Evolutionary conservation across 2,888 invertebrate species (phyloP), one percentile per base, ranked within the genome.

Genomic region (Tanypteryx hageni): DNA sequence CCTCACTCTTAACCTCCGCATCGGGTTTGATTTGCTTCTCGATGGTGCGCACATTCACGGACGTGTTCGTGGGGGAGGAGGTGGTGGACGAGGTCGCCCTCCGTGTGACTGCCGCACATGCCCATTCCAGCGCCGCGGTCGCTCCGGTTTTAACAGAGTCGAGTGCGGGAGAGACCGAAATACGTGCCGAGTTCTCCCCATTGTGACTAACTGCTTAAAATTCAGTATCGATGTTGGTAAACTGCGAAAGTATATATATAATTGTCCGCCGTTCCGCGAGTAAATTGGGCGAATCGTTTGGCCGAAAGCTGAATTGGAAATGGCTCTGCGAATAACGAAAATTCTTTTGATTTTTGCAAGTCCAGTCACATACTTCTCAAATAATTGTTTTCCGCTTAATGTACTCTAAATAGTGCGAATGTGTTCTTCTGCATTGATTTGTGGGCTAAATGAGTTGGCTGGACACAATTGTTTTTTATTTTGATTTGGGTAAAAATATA

Each of bases 151-250:
- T 68, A 68, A 18, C 22, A 27, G 76, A 22, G 76, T 76, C 76
- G 27, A 76, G 76, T 76, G 76, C 18, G 18, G 68, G 9, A 22
- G 22, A 27, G 22, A 0, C 7, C 76, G 76, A 76, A 27, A 10
- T 76, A 76, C 76, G 76, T 76, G 76, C 3, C 13, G 22, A 76
- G 27, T 76, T 76, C 27, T 76, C 22, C 27, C 76, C 76, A 76
- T 76, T 76, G 76, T 76, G 76, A 76, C 76, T 27, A 13, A 27
- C 76, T 76, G 76, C 22, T 76, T 76, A 27, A 76, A 76, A 76
- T 76, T 76, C 76, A 27, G 22, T 76, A 76, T 76, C 76, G 76
- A 76, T 76, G 22, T 76, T 76, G 76, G 76, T 27, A 76, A 3
- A 76, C 76, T 68, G 7, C 13, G 13, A 76, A 76, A 76, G 13